These are phyloP conservation scores for Odontocolon sp. DNA, from an alignment of 2,888 invertebrate species.

Conservation along the genomic window DNA sequence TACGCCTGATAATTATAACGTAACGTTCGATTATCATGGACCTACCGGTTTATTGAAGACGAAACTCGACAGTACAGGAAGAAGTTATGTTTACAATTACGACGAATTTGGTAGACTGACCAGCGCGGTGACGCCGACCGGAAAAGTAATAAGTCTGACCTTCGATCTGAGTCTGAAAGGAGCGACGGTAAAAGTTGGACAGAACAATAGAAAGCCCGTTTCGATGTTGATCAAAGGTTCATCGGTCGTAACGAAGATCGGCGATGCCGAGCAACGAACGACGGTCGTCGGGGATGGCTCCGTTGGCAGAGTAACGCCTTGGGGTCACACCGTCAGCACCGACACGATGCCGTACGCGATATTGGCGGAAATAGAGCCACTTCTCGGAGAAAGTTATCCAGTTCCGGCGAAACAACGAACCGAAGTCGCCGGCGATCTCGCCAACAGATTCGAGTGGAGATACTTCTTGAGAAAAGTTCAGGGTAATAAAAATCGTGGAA, in stretches of 20 bases:
- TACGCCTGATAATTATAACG: constrained; percentile 96
- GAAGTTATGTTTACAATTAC: constrained; percentile 96
- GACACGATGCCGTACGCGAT: constrained; percentile 96
- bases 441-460: constrained; percentile 97
- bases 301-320: constrained; percentile 90
- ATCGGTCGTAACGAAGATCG: constrained; percentile 90
- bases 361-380: constrained; percentile 92
- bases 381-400: constrained; percentile 94
- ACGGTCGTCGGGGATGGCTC: constrained; percentile 92
- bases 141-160: constrained; percentile 92
- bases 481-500: constrained; percentile 80
- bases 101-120: constrained; percentile 96
- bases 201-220: constrained; percentile 91
- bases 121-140: constrained; percentile 97
- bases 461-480: constrained; percentile 92
- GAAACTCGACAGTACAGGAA: constrained; percentile 93
- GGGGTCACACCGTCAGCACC: constrained; percentile 94
- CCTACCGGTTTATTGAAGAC: constrained; percentile 94
- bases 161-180: constrained; percentile 96
- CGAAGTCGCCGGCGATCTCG: constrained; percentile 94
- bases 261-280: constrained; percentile 91
- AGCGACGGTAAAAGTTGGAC: constrained; percentile 92
- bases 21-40: constrained; percentile 96
- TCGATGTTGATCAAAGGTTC: constrained; percentile 94
- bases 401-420: constrained; percentile 95